Percentiles rank a stretch among this genome's conserved stretches.
Evolutionary conservation across 1,140 invertebrate genomes (phyloP).

Genomic region (Nasonia vitripennis): DNA sequence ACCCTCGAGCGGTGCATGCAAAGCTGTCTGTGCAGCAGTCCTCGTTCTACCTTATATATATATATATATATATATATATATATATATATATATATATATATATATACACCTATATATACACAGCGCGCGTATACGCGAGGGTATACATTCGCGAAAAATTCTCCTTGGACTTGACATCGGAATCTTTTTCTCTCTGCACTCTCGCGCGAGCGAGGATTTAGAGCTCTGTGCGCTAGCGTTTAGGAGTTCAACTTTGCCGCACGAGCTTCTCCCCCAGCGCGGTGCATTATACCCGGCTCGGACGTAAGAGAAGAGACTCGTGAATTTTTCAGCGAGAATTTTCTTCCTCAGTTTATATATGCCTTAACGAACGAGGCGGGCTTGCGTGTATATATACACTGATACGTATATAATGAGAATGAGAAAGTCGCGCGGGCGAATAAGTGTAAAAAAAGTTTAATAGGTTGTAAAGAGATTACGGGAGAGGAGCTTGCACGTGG

Average conservation of each 20-base stretch:
- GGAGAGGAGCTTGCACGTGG: background rate
- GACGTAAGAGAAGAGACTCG: background rate
- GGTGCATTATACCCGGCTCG: background rate
- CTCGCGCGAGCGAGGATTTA: background rate
- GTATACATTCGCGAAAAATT: background rate
- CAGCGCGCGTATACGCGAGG: background rate
- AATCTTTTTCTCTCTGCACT: background rate
- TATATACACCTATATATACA: too few relatives aligned
- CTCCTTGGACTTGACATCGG: background rate
- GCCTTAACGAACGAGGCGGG: background rate
- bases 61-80: too few relatives aligned
- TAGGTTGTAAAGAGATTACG: slow-evolving; percentile 13
- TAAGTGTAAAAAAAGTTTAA: slow-evolving; percentile 12
- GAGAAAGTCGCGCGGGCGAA: background rate
- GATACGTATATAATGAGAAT: background rate
- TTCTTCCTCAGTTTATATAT: background rate
- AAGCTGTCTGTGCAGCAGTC: background rate
- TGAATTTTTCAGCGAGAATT: background rate
- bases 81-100: too few relatives aligned
- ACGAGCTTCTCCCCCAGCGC: background rate
- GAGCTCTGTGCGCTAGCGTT: background rate
- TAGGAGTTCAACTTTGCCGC: background rate
- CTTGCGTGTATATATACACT: background rate
- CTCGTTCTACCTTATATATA: too few relatives aligned
- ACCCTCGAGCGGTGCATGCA: background rate